Base-by-base conservation (phyloP, 2,888 invertebrate genomes). In the Dolichomitus sp. region DNA sequence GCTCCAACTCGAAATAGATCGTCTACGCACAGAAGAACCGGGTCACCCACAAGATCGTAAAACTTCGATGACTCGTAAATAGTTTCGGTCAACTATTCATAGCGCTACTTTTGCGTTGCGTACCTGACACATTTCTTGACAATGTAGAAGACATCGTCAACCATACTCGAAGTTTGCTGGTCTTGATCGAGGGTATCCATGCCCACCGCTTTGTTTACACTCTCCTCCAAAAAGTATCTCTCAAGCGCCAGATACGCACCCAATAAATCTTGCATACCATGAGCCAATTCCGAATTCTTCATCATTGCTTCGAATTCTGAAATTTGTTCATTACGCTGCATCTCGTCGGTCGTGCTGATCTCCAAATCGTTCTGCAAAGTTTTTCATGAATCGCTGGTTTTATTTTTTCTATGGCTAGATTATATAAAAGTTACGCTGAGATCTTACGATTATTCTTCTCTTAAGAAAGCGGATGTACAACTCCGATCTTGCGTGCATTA, bases 81-180 rank as follows among this genome's bases (percentile, higher is more conserved):
- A 27, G 30, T 45, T 63, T 30, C 42, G 63, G 33, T 61, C 42
- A 19, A 75, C 54, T 50, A 72, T 59, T 33, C 33, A 33, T 33
- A 59, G 57, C 30, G 9, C 14, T 30, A 17, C 30, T 59, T 33
- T 59, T 7, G 19, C 42, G 37, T 61, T n/a, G 94, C 85, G 85
- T 92, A 96, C 97, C 97, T 95, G 69, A 99, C 97, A 89, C 99
- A 98, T 94, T 99, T 99, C 89, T 98, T 97, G 2, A 99, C 96
- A 86, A 99, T 98, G 93, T 98, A 99, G 94, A 99, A 99, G 0
- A 99, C 97, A 94, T 99, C 99, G 93, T 99, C 99, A 0, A 99
- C 97, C 95, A 99, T 97, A 87, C 98, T 99, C 2, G 99, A 98
- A 0, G 97, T 97, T 86, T 96, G 95, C 80, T 96, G 96, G 4